A percentile compares a stretch with the other conserved stretches of the same genome.
These are phyloP conservation scores for Leguminivora glycinivorella DNA, from an alignment of 1,140 invertebrate species.

Conservation along the genomic window DNA sequence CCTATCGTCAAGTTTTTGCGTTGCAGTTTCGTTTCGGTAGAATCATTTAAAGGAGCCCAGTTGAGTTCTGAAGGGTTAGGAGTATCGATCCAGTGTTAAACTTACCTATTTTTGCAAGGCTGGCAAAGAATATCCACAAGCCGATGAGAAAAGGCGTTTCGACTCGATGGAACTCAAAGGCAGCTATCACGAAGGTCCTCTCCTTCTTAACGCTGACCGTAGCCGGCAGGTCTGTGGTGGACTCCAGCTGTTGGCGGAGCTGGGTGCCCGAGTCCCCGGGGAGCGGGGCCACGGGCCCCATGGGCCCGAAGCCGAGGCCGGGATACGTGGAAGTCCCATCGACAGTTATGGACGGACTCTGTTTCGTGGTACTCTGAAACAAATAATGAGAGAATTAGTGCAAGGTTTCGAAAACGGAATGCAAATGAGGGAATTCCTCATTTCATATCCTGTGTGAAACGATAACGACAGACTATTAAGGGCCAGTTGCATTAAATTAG, in stretches of 20 bases:
- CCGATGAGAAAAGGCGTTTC: slow-evolving; percentile 96
- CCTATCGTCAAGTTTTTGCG: too few species aligned
- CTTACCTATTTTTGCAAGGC: slow-evolving; percentile 96
- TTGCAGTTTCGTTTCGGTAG: too few species aligned
- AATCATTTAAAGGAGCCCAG: too few species aligned
- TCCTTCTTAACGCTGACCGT: slow-evolving; percentile 56
- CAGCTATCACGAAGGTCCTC: slow-evolving; percentile 83
- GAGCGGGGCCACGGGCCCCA: slow-evolving; percentile 65
- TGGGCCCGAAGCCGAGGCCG: slow-evolving; percentile 69
- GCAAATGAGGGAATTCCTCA: too few species aligned
- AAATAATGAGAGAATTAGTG: slow-evolving; percentile 15
- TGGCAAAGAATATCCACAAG: slow-evolving; percentile 96
- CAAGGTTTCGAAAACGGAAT: too few species aligned
- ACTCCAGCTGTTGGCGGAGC: slow-evolving; percentile 56
- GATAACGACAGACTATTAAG: too few species aligned
- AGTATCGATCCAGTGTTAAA: slow-evolving; percentile 34
- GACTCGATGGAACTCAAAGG: slow-evolving; percentile 92
- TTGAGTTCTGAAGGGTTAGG: not conserved
- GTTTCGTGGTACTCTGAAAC: slow-evolving; percentile 68
- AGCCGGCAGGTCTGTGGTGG: slow-evolving; percentile 52
- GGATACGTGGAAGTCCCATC: slow-evolving; percentile 71
- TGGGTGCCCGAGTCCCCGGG: slow-evolving; percentile 63
- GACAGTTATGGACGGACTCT: slow-evolving; percentile 73
- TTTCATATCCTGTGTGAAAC: too few species aligned
- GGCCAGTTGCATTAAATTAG: too few species aligned